Base-by-base conservation (phyloP, 2,888 invertebrate genomes). In the Pyralis farinalis region DNA sequence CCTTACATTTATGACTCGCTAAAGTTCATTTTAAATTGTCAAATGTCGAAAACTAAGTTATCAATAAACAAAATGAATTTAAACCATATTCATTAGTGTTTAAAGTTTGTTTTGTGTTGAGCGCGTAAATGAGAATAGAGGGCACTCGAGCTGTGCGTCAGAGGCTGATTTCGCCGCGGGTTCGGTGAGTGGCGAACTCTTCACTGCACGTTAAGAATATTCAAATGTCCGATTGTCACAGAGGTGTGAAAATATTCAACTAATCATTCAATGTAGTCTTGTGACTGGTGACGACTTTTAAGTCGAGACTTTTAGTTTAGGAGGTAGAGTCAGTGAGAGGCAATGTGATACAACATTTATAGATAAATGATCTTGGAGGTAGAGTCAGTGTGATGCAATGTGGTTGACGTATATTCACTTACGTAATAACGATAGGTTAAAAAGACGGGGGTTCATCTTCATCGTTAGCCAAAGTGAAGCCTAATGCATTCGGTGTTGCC, bases 141-240 rank as follows among this genome's bases (percentile, higher is more conserved):
- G 59, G 71, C 75, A 74, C 86, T 86, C 83, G 82, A 84, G 81
- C 80, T 77, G 3, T 3, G 16, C 16, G 16, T 16, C 25, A 25
- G 76, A 63, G 65, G 76, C 67, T 76, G 74, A 71, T 64, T 74
- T 76, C 76, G 66, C 65, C 75, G 72, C 68, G 73, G 69, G 25
- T 25, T n/a, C 25, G 1, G 16, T 16, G 7, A 25, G 25, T 25
- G 25, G 5, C 25, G 25, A 25, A 25, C 7, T n/a, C n/a, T n/a
- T n/a, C n/a, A 25, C 25, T 25, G 1, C 25, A 7, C 25, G 7
- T 25, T 25, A 25, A 25, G n/a, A 25, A 25, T 25, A 25, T 25
- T 25, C 25, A 25, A n/a, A 25, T 25, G n/a, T 25, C 25, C 7
- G 25, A 25, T 3, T 22, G 7, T 16, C 16, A 27, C 4, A 27